phyloP scores from a whole-genome alignment of 2,113 vertebrate genomes.

The Nothoprocta pentlandii region DNA sequence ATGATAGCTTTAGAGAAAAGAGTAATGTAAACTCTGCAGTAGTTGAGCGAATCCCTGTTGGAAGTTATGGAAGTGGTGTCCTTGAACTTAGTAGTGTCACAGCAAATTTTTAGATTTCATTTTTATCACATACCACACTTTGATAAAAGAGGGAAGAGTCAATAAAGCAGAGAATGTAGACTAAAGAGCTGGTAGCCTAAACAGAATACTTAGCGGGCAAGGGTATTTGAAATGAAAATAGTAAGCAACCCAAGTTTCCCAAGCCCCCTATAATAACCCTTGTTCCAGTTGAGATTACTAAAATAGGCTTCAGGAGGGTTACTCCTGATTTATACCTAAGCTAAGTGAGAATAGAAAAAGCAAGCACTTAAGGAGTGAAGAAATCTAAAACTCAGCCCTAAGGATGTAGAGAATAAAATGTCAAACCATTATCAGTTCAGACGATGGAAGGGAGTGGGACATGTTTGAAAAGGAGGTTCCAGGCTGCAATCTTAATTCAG shows the following conservation, averaged over 20 bases:
- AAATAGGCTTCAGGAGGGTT: not conserved
- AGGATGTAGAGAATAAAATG: not conserved
- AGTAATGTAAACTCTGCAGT: not conserved
- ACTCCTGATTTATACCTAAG: not conserved
- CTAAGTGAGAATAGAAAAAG: not conserved
- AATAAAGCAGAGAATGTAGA: not conserved
- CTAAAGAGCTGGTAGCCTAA: not conserved
- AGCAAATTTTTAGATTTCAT: not conserved
- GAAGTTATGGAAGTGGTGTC: not conserved
- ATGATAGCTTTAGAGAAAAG: not conserved
- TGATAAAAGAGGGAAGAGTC: conserved; percentile 25
- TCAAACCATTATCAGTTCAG: not conserved
- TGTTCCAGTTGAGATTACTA: not conserved
- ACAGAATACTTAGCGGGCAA: not conserved
- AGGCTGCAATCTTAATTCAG: not conserved
- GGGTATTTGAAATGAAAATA: not conserved
- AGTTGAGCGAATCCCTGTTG: not conserved
- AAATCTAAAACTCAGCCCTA: not conserved
- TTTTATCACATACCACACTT: not conserved
- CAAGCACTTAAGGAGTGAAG: not conserved
- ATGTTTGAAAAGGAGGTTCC: not conserved
- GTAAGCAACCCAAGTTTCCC: not conserved
- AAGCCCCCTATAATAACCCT: not conserved
- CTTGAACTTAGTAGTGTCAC: not conserved
- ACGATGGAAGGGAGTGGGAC: not conserved